phyloP scores from a whole-genome alignment of 2,113 vertebrate species.

The Nycticebus coucang region DNA sequence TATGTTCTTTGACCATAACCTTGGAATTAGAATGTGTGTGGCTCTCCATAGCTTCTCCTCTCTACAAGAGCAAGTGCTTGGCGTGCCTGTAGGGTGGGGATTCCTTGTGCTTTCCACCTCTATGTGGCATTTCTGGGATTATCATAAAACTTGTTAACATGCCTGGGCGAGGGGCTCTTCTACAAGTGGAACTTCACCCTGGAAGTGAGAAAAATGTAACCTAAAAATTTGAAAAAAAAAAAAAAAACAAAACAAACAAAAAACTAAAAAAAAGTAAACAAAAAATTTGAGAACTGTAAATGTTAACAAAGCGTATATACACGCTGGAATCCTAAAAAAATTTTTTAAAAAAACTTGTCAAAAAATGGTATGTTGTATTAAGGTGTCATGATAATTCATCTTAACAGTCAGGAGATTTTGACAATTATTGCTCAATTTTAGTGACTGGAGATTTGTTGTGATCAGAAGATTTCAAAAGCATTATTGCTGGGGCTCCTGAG shows the following conservation, averaged over 20 bases:
- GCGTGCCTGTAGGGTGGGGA: not conserved
- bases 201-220: no score
- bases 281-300: no score
- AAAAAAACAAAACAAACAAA: no score
- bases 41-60: not conserved
- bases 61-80: not conserved
- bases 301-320: no score
- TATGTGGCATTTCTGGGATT: not conserved
- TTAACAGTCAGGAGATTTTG: constrained; percentile 24
- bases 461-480: constrained; percentile 2
- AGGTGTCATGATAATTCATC: not conserved
- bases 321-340: no score
- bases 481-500: not conserved
- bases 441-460: not conserved
- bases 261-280: no score
- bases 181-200: no score
- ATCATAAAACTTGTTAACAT: constrained; percentile 19
- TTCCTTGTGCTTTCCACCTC: not conserved
- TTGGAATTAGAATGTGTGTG: not conserved
- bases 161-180: no score
- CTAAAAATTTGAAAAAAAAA: no score
- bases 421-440: constrained; percentile 32
- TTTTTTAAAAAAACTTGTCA: not conserved
- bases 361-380: constrained; percentile 8
- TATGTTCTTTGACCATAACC: not conserved